phyloP scores from a whole-genome alignment of 2,888 invertebrate genomes.

The Ecliptopera silaceata region DNA sequence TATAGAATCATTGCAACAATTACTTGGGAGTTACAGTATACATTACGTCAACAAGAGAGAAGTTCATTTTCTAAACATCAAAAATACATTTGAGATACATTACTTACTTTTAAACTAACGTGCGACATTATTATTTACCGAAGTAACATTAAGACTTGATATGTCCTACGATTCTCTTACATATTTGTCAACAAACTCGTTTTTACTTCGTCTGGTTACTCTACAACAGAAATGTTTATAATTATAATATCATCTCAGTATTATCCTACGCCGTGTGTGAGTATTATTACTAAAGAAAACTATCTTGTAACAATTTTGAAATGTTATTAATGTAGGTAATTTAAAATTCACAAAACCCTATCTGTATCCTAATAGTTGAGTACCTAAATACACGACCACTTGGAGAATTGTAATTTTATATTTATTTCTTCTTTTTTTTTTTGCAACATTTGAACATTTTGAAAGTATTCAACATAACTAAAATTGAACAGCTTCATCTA shows the following conservation, averaged over 20 bases:
- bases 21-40: constrained; percentile 41
- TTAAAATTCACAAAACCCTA: constrained; percentile 19
- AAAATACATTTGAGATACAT: constrained; percentile 53
- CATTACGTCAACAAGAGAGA: constrained; percentile 36
- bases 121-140: constrained; percentile 44
- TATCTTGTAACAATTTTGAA: constrained; percentile 29
- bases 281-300: constrained; percentile 14
- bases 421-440: too few relatives aligned
- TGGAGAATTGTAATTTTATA: constrained; percentile 21
- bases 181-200: constrained; percentile 30
- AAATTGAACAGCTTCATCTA: too few relatives aligned
- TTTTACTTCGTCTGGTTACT: constrained; percentile 28
- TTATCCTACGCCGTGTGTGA: constrained; percentile 19
- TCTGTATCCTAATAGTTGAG: constrained; percentile 11
- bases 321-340: constrained; percentile 7
- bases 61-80: constrained; percentile 51
- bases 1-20: constrained; percentile 43
- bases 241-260: constrained; percentile 20
- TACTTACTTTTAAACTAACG: constrained; percentile 36
- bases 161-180: constrained; percentile 40
- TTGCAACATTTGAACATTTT: too few relatives aligned
- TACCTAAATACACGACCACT: constrained; percentile 8
- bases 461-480: too few relatives aligned
- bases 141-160: constrained; percentile 43
- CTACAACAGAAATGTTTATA: constrained; percentile 29